These are phyloP conservation scores for Columba guinea DNA, from an alignment of 2,797 vertebrate species.

Conservation along the genomic window DNA sequence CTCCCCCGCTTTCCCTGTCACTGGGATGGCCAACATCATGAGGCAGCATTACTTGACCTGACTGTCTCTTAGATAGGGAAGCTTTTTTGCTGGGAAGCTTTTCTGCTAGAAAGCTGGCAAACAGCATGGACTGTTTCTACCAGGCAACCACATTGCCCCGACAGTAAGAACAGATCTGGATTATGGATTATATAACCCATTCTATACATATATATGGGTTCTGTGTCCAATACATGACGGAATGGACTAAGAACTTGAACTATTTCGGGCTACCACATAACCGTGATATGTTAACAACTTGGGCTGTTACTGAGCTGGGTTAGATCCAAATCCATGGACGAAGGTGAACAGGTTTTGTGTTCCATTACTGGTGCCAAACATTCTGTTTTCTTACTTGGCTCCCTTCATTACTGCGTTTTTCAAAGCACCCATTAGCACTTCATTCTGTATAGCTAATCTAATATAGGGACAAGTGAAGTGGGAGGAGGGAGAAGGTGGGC, in stretches of 20 bases:
- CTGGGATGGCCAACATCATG: background rate
- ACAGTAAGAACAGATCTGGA: background rate
- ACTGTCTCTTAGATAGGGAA: background rate
- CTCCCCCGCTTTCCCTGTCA: background rate
- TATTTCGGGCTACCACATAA: conserved; percentile 46
- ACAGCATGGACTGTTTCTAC: background rate
- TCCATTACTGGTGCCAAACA: background rate
- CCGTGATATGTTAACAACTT: conserved; percentile 28
- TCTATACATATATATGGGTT: background rate
- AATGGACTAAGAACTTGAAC: background rate
- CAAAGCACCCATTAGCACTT: background rate
- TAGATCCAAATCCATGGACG: background rate
- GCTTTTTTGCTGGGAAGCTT: background rate
- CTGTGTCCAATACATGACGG: background rate
- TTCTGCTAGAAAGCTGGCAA: background rate
- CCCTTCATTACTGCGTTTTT: background rate
- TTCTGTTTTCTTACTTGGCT: conserved; percentile 16
- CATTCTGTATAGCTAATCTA: conserved; percentile 33
- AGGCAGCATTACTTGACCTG: background rate
- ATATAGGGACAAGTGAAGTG: conserved; percentile 29
- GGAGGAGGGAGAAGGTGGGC: background rate
- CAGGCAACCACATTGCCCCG: background rate
- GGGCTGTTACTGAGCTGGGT: conserved; percentile 26
- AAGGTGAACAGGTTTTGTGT: conserved; percentile 48
- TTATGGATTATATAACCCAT: background rate